phyloP scores from a whole-genome alignment of 2,797 vertebrate species.

The Argyrosomus regius region DNA sequence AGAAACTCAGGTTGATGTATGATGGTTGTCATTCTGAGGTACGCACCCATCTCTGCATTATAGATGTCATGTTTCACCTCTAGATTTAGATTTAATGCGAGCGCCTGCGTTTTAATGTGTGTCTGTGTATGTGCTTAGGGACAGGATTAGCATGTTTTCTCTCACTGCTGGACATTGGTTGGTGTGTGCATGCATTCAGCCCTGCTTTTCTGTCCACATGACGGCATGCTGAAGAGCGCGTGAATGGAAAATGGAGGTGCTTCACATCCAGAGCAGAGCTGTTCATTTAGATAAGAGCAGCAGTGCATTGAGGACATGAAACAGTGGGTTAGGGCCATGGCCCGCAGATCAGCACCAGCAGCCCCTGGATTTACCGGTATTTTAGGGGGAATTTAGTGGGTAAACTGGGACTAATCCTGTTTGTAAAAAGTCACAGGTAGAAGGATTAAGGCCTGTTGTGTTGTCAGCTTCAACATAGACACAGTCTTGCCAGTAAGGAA shows the following conservation, averaged over 20 bases:
- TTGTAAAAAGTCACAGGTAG: conserved; percentile 86
- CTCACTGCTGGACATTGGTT: conserved; percentile 22
- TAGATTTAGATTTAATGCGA: conserved; percentile 16
- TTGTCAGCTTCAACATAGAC: conserved; percentile 68
- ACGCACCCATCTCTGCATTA: conserved; percentile 11
- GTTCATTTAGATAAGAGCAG: conserved; percentile 84
- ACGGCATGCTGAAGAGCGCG: conserved; percentile 40
- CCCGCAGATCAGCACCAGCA: conserved; percentile 65
- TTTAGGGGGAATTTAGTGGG: conserved; percentile 70
- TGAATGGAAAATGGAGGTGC: conserved; percentile 31
- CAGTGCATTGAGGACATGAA: conserved; percentile 75
- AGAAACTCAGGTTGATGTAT: conserved; percentile 42
- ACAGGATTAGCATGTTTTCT: conserved; percentile 32
- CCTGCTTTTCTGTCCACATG: conserved; percentile 37
- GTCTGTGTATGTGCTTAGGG: conserved; percentile 28
- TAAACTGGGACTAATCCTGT: conserved; percentile 83
- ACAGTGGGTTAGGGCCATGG: conserved; percentile 65
- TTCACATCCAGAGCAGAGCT: conserved; percentile 73
- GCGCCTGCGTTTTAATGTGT: conserved; percentile 28
- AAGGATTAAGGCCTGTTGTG: conserved; percentile 77
- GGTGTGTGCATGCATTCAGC: conserved; percentile 29
- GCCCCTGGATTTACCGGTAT: conserved; percentile 67
- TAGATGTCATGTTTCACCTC: conserved; percentile 22
- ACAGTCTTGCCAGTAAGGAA: conserved; percentile 56
- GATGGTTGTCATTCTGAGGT: conserved; percentile 40